Conservation (phyloP, 2,888 invertebrate species). For the Dicyrtomina minuta region DNA sequence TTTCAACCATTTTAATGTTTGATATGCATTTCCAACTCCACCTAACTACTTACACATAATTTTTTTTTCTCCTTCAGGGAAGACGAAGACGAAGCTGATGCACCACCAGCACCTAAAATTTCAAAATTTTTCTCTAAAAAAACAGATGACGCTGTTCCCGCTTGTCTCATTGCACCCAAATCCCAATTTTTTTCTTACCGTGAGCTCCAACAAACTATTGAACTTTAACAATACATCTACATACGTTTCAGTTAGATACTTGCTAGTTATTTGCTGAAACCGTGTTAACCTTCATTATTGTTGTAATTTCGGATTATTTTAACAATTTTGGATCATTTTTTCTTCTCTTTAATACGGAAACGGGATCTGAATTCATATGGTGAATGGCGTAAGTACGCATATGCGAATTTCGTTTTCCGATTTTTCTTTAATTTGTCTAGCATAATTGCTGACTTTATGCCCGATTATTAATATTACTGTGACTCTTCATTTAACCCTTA, state of each 20-base stretch:
- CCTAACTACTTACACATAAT: neutral
- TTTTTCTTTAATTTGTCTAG: no score
- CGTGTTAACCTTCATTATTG: neutral
- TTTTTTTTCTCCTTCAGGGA: no score
- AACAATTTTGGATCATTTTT: neutral
- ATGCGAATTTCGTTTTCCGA: no score
- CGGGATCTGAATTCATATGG: no score
- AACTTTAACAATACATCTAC: conserved; percentile 19
- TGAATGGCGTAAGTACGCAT: no score
- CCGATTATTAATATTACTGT: no score
- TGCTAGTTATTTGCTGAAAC: neutral
- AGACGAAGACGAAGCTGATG: conserved; percentile 42
- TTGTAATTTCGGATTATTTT: no score
- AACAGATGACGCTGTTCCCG: neutral
- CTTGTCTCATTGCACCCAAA: conserved; percentile 31
- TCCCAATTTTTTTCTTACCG: conserved; percentile 50
- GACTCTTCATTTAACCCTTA: no score
- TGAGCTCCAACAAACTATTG: conserved; percentile 39
- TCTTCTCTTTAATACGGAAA: no score
- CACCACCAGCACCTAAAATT: conserved; percentile 46
- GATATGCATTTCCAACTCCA: neutral
- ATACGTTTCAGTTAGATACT: neutral
- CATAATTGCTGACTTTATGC: no score
- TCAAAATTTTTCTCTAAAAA: conserved; percentile 48
- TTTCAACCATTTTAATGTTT: neutral